Conservation (phyloP, 92 coral and sea anemone genomes). For the Zoanthus gigantus region DNA sequence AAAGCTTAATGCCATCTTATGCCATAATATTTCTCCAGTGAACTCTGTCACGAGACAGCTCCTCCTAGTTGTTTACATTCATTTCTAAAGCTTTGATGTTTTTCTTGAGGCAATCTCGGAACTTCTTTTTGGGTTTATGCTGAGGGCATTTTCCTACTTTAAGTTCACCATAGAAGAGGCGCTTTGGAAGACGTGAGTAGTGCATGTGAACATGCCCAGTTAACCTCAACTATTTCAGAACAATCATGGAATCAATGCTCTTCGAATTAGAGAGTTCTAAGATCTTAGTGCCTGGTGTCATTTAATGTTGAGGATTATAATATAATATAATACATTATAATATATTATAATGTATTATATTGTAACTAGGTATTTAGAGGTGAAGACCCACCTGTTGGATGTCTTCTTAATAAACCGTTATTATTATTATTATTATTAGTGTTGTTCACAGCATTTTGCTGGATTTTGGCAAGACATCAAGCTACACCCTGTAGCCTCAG, state of each 20-base stretch:
- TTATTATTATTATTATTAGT: too few relatives aligned
- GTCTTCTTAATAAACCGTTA: too few relatives aligned
- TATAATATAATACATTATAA: too few relatives aligned
- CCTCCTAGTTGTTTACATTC: background rate
- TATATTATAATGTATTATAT: too few relatives aligned
- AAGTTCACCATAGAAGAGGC: slow-evolving; percentile 38
- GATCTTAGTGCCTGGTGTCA: slow-evolving; percentile 21
- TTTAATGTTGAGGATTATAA: too few relatives aligned
- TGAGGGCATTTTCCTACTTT: slow-evolving; percentile 10
- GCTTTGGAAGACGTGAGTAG: slow-evolving; percentile 35
- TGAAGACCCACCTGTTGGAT: too few relatives aligned
- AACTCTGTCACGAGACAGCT: slow-evolving; percentile 2
- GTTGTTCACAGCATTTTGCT: too few relatives aligned
- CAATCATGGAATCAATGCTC: slow-evolving; percentile 22
- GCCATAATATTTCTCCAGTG: background rate
- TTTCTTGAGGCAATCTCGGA: slow-evolving; percentile 34
- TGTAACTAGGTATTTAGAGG: too few relatives aligned
- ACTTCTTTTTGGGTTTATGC: slow-evolving; percentile 33
- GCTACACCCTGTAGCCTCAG: too few relatives aligned
- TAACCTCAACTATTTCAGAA: slow-evolving; percentile 29
- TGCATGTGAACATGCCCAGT: slow-evolving; percentile 45
- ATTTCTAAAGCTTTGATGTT: background rate
- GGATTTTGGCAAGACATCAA: too few relatives aligned
- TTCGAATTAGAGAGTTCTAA: slow-evolving; percentile 8
- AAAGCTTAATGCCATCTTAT: background rate